These are phyloP conservation scores for Tupaia tana DNA, from an alignment of 2,113 vertebrate species.

Conservation along the genomic window DNA sequence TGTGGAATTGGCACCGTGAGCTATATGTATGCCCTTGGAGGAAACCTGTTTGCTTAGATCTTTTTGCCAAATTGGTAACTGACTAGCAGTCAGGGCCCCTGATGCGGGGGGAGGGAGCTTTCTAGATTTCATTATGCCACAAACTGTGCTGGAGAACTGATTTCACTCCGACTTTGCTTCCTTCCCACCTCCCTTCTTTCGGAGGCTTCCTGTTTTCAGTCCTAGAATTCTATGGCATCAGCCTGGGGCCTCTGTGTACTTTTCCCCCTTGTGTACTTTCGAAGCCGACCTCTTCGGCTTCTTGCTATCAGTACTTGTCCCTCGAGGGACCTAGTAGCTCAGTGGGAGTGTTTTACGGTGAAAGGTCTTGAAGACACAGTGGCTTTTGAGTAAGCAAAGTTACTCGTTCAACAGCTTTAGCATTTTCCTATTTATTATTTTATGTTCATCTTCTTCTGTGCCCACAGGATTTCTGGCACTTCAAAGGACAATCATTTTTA, in stretches of 20 bases:
- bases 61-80: conserved; percentile 83
- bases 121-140: conserved; percentile 80
- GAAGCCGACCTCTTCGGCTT: neutral
- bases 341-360: neutral
- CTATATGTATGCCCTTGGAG: conserved; percentile 81
- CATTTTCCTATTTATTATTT: conserved; percentile 4
- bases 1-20: conserved; percentile 80
- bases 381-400: conserved; percentile 2
- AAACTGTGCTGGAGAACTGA: conserved; percentile 70
- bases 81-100: conserved; percentile 76
- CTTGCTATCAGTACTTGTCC: neutral
- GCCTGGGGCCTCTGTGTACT: neutral
- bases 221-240: neutral
- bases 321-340: neutral
- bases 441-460: conserved; percentile 1
- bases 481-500: conserved; percentile 19
- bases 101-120: conserved; percentile 65
- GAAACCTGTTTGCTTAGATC: conserved; percentile 85
- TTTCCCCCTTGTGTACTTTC: neutral
- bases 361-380: neutral
- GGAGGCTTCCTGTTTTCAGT: neutral
- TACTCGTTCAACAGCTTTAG: neutral
- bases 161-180: conserved; percentile 67
- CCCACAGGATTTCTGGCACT: neutral
- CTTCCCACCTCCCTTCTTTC: conserved; percentile 4